Evolutionary conservation across 2,797 vertebrate species (phyloP).

Genomic region (Malacoraja senta): DNA sequence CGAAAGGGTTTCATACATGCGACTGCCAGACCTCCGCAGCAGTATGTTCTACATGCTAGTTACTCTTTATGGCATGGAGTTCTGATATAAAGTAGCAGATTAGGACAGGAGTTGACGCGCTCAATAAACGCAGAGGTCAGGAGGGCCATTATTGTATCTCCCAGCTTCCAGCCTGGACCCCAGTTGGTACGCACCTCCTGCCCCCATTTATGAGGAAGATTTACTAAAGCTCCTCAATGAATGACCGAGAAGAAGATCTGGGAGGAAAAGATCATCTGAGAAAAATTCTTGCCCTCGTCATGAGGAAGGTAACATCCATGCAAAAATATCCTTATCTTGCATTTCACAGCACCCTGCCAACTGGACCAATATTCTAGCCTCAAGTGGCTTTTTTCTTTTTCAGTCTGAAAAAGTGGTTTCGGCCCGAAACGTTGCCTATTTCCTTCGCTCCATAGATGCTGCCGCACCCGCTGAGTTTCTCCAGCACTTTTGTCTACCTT

Average conservation of each 20-base stretch:
- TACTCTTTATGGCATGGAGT: constrained; percentile 49
- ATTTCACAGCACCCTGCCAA: too few species aligned
- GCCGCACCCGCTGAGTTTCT: too few species aligned
- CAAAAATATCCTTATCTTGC: neutral
- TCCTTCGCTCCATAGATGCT: too few species aligned
- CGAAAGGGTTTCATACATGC: constrained; percentile 72
- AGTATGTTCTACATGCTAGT: constrained; percentile 47
- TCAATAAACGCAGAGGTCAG: constrained; percentile 50
- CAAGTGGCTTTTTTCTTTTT: too few species aligned
- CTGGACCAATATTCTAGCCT: too few species aligned
- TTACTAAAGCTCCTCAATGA: constrained; percentile 33
- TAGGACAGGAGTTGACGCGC: constrained; percentile 44
- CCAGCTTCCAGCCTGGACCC: constrained; percentile 22
- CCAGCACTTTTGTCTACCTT: too few species aligned
- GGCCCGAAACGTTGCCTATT: too few species aligned
- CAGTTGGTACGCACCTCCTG: constrained; percentile 32
- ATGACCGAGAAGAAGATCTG: constrained; percentile 23
- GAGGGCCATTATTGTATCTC: constrained; percentile 40
- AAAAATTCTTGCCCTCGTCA: neutral
- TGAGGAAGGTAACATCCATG: neutral
- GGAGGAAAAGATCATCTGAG: constrained; percentile 32
- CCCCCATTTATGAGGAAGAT: constrained; percentile 25
- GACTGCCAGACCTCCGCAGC: constrained; percentile 57
- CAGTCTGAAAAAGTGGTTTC: too few species aligned
- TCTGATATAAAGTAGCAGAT: constrained; percentile 47